These are phyloP conservation scores for Tiliacea citrago DNA, from an alignment of 2,888 invertebrate species.

Conservation along the genomic window DNA sequence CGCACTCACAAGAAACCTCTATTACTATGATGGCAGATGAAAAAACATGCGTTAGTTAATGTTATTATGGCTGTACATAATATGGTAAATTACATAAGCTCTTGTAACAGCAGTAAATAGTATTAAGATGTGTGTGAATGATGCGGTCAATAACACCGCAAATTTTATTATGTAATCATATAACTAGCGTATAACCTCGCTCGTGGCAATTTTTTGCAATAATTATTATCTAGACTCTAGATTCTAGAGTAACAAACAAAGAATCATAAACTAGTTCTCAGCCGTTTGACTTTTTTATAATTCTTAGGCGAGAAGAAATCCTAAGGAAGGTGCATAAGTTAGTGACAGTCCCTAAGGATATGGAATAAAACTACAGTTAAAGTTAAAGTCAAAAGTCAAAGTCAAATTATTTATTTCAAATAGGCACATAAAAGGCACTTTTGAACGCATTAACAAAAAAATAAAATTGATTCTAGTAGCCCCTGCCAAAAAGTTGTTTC, in stretches of 20 bases:
- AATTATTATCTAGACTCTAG: constrained; percentile 7
- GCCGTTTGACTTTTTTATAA: constrained; percentile 6
- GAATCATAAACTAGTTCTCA: constrained; percentile 25
- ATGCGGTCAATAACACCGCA: constrained; percentile 55
- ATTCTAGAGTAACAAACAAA: constrained; percentile 27
- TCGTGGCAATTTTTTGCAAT: constrained; percentile 38
- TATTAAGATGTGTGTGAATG: constrained; percentile 27
- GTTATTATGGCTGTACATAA: constrained; percentile 60
- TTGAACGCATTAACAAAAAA: no score
- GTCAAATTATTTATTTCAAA: no score
- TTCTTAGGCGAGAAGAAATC: constrained; percentile 2
- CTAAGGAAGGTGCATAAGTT: constrained; percentile 5
- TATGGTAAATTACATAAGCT: constrained; percentile 56
- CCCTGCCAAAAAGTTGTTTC: no score
- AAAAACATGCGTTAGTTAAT: constrained; percentile 61
- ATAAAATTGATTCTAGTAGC: no score
- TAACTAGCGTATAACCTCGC: constrained; percentile 20
- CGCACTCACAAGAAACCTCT: constrained; percentile 60
- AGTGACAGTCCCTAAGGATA: neutral
- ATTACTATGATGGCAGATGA: constrained; percentile 52
- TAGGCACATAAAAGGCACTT: no score
- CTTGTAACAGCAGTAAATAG: constrained; percentile 32
- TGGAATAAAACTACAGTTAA: neutral
- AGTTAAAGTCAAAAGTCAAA: no score
- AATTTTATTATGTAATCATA: constrained; percentile 46